Evolutionary conservation across 2,888 invertebrate species (phyloP).

Genomic region (Caradrina kadenii): DNA sequence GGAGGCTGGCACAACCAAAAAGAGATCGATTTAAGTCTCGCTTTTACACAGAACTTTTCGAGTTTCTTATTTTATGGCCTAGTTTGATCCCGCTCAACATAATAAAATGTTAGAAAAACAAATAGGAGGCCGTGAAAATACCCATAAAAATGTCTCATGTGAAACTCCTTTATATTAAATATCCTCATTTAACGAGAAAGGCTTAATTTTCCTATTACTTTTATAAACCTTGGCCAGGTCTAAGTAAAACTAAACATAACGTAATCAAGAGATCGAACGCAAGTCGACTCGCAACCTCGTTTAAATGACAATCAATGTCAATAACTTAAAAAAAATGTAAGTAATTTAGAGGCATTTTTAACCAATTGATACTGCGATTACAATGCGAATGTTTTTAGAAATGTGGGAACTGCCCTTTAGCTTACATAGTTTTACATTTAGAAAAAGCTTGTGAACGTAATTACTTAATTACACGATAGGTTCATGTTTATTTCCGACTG

Average conservation of each 20-base stretch:
- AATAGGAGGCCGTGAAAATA: background rate
- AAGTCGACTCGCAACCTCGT: no score
- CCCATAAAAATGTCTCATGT: background rate
- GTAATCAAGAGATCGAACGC: background rate
- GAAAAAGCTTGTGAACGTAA: background rate
- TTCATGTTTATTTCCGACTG: conserved; percentile 17
- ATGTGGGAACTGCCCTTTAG: no score
- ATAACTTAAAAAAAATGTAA: no score
- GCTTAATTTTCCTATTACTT: background rate
- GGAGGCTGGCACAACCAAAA: background rate
- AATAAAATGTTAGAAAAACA: background rate
- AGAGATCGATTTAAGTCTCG: background rate
- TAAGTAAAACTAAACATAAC: conserved; percentile 15
- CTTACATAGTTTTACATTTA: conserved; percentile 7
- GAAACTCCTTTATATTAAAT: conserved; percentile 24
- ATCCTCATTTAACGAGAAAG: conserved; percentile 9
- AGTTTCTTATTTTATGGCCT: background rate
- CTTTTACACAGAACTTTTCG: no score
- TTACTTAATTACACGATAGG: background rate
- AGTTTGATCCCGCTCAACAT: background rate
- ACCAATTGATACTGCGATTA: no score
- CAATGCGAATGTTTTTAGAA: no score
- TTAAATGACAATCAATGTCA: no score
- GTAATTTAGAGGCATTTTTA: no score
- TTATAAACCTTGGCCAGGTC: background rate